Base-by-base conservation (phyloP, 2,888 invertebrate genomes). In the Trissonchulus latispiculum region DNA sequence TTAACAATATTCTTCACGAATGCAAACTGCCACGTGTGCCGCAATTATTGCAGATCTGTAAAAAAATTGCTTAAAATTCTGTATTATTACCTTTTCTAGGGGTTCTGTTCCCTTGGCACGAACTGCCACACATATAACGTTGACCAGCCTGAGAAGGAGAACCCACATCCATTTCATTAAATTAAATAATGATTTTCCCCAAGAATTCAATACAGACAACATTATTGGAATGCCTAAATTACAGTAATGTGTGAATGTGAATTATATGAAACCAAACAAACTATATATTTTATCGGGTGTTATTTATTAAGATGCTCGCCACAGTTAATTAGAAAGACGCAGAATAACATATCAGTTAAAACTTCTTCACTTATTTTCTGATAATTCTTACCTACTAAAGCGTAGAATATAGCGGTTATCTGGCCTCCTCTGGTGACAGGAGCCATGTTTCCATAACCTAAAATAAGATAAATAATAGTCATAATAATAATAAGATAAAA, bases 191-290 rank as follows among this genome's bases (percentile, higher is more conserved):
- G 28, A 15, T n/a, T 64, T 64, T 8, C 66, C 66, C 66, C 66
- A 64, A 8, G n/a, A 8, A 64, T 64, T 64, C 66, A 64, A 28
- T 15, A 64, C 28, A 18, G 35, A 29, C 8, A 64, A 28, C 35
- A 64, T 33, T 15, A 64, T 15, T 64, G 66, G 66, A 64, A 64
- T 64, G 28, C 66, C 66, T 64, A n/a, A n/a, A n/a, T n/a, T n/a
- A n/a, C n/a, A n/a, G n/a, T n/a, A n/a, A n/a, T n/a, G n/a, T n/a
- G n/a, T n/a, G n/a, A n/a, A n/a, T n/a, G n/a, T n/a, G n/a, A n/a
- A n/a, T n/a, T n/a, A n/a, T n/a, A n/a, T n/a, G n/a, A n/a, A n/a
- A n/a, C n/a, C n/a, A n/a, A n/a, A n/a, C n/a, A n/a, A n/a, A n/a
- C n/a, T n/a, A n/a, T n/a, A n/a, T n/a, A n/a, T n/a, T n/a, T n/a